Evolutionary conservation across 2,797 vertebrate genomes (phyloP), one percentile per base, ranked within the genome.

Genomic region (Ptychadena robeensis): DNA sequence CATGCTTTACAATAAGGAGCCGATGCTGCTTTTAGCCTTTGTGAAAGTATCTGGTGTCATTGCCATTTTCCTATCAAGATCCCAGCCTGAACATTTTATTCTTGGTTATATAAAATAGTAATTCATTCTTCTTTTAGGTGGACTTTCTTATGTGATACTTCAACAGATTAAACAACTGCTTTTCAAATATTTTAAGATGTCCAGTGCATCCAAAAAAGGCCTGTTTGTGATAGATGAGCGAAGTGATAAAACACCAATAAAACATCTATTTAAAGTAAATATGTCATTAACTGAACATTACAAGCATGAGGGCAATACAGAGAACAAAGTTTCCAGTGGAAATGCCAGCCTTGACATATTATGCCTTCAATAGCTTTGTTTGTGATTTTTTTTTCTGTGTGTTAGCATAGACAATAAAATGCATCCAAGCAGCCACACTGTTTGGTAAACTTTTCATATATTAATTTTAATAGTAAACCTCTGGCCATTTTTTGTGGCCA

Each of bases 191-290:
- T 89, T 66, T 81, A 89, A 91, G 79, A 70, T 79, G 87, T 87
- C 89, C 81, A 80, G 90, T 87, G 59, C 34, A 90, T 78, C 90
- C 93, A 89, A 92, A 91, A 93, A 95, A 91, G 89, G 88, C 82
- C 83, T 82, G 87, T 80, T 81, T 72, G 69, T 87, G 90, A 92
- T 90, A 87, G 90, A 90, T 89, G 86, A 87, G 86, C 87, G 15
- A 85, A 85, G 86, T 86, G 87, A 87, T 92, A 92, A 90, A 91
- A 77, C 32, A 69, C 67, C 85, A 87, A 80, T 92, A 91, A 92
- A 88, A 25, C 59, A 61, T 94, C 90, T 87, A 89, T 77, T 85
- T 85, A 93, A 89, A 93, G 92, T 93, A 92, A 88, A 91, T 85
- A 83, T 85, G 88, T 87, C 48, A 71, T 70, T 80, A 64, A 61